Base-by-base conservation (phyloP, 1,140 invertebrate genomes). In the Drosophila grimshawi region DNA sequence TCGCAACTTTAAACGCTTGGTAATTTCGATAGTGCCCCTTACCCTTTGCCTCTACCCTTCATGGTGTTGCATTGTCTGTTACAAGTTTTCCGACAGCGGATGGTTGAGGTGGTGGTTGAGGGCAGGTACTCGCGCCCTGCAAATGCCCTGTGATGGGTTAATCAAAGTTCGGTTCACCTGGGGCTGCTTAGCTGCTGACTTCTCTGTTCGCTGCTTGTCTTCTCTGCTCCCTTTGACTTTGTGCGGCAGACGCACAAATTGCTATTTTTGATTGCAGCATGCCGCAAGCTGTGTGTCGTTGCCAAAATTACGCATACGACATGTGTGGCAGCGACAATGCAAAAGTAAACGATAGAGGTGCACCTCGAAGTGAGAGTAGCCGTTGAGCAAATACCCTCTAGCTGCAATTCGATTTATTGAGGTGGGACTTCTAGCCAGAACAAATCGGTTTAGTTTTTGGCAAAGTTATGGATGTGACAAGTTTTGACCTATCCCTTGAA, bases 131-230 rank as follows among this genome's bases (percentile, higher is more conserved):
- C 19, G 19, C 19, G 19, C 19, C 19, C 19, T 19, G 19, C 19
- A 19, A 19, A 19, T 19, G 19, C 19, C 19, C 52, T 74, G 33
- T 60, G 39, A 61, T 60, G 65, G 73, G 73, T 80, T 85, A 86
- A 86, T 86, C 82, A 86, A 86, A 86, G 82, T 81, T 86, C 78
- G 57, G 71, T 64, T 80, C 64, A 78, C 82, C 82, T 86, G 82
- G 46, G 75, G 76, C 70, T 66, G 70, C 70, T 79, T 56, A 70
- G 59, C 35, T 55, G 33, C 45, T 57, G 45, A 8, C 55, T 60
- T 73, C 56, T 46, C 33, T 45, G 27, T 29, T 56, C 19, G 35
- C 53, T 59, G 19, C 19, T 19, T 19, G 0, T 43, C 55, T 60
- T 73, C 56, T 46, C 33, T 45, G 27, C 32, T 56, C 19, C 41